These are phyloP conservation scores for Erythrocercus mccallii DNA, from an alignment of 2,113 vertebrate genomes.

Conservation along the genomic window DNA sequence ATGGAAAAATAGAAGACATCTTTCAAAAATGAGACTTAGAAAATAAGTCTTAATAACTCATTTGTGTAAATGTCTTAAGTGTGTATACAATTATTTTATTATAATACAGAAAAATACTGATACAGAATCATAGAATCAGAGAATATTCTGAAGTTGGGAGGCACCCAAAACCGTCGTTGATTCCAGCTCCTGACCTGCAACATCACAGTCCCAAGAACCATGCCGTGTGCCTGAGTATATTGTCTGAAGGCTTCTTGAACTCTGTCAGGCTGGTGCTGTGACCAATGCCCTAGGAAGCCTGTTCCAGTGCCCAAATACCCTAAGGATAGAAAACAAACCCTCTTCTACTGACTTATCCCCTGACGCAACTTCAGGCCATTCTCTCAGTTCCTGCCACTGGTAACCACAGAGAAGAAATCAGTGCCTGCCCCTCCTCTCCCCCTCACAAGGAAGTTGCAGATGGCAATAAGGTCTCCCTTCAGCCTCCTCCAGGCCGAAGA, in stretches of 20 bases:
- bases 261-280: neutral
- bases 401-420: neutral
- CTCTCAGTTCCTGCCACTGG: neutral
- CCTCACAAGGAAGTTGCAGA: neutral
- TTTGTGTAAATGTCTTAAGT: neutral
- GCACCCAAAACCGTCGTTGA: neutral
- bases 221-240: too few relatives aligned
- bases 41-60: neutral
- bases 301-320: too few relatives aligned
- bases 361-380: neutral
- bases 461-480: neutral
- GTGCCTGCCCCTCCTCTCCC: neutral
- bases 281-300: neutral
- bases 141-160: neutral
- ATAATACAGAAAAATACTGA: neutral
- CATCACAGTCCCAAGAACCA: neutral
- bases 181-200: neutral
- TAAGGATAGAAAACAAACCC: neutral
- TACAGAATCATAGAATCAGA: neutral
- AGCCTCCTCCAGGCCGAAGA: neutral
- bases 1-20: neutral
- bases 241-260: neutral
- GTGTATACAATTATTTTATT: neutral
- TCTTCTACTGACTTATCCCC: neutral
- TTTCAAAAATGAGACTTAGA: neutral